Base-by-base conservation (phyloP, 2,888 invertebrate genomes). In the Dicranocentrus wangi region DNA sequence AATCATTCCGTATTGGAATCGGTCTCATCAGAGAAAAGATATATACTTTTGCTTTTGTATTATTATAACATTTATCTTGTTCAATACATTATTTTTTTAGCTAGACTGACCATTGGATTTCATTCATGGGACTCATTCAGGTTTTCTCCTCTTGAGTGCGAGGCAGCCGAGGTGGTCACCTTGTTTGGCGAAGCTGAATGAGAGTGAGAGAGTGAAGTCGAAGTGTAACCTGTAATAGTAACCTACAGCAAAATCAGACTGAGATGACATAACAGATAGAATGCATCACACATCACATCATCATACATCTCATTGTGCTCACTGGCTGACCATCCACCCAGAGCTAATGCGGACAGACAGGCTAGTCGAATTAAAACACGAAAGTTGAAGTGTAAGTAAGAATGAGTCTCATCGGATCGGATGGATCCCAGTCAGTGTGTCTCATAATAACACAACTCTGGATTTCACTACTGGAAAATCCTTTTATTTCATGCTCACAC, bases 101-200 rank as follows among this genome's bases (percentile, higher is more conserved):
- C 42, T 58, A 39, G 1, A 58, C 58, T 70, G 70, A 70, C 70
- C 70, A 70, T n/a, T 72, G 72, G 55, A 71, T 71, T 60, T 53
- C 58, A 58, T 58, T 32, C 61, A 61, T 32, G 17, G 61, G 17
- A 61, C 8, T 19, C n/a, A 51, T 17, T n/a, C 51, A 17, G 8
- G 32, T 7, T 17, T 51, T n/a, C n/a, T n/a, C n/a, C 19, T 51
- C n/a, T 51, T 2, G 2, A 43, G n/a, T 51, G n/a, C 27, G 13
- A 17, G 15, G 15, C 15, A 69, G 25, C n/a, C 23, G 51, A 25
- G 28, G 15, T 39, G 69, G 55, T 55, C 55, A 55, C 28, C 53
- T 69, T 55, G 55, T 69, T 69, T 69, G 55, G 8, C 28, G 32
- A 28, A 19, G 8, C 13, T 25, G 55, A n/a, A 27, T 42, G 47